A percentile compares a stretch with the other conserved stretches of the same genome.
These are phyloP conservation scores for Suncus etruscus DNA, from an alignment of 2,113 vertebrate species.

Conservation along the genomic window DNA sequence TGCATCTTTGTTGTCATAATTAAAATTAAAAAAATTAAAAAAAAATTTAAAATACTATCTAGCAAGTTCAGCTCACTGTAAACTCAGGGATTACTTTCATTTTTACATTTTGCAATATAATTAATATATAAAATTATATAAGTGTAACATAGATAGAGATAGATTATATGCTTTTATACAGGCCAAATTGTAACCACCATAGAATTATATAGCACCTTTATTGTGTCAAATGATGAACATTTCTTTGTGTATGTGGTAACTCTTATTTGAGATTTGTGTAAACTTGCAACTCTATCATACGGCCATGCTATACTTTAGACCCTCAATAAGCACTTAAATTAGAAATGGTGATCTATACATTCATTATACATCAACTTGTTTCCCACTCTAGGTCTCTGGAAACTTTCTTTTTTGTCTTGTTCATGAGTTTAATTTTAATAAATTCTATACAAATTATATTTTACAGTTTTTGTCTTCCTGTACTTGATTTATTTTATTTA, in stretches of 20 bases:
- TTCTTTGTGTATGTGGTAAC: background rate
- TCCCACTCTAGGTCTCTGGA: too few species aligned
- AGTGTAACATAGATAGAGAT: background rate
- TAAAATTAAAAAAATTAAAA: too few species aligned
- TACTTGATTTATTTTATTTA: background rate
- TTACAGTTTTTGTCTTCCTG: background rate
- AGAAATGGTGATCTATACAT: too few species aligned
- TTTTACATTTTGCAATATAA: background rate
- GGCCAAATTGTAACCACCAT: background rate
- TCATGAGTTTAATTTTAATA: background rate
- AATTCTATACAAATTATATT: background rate
- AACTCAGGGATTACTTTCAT: background rate
- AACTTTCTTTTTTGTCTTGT: background rate
- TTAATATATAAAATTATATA: background rate
- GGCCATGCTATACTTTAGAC: background rate
- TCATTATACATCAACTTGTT: background rate
- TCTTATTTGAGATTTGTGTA: background rate
- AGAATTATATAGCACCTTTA: background rate
- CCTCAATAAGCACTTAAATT: background rate
- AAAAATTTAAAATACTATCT: background rate
- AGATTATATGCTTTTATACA: background rate
- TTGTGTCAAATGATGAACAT: background rate
- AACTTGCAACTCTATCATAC: background rate
- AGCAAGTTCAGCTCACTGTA: accelerated
- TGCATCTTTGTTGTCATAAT: too few species aligned